Evolutionary conservation across 2,888 invertebrate species (phyloP).

Genomic region (Zootermopsis nevadensis): DNA sequence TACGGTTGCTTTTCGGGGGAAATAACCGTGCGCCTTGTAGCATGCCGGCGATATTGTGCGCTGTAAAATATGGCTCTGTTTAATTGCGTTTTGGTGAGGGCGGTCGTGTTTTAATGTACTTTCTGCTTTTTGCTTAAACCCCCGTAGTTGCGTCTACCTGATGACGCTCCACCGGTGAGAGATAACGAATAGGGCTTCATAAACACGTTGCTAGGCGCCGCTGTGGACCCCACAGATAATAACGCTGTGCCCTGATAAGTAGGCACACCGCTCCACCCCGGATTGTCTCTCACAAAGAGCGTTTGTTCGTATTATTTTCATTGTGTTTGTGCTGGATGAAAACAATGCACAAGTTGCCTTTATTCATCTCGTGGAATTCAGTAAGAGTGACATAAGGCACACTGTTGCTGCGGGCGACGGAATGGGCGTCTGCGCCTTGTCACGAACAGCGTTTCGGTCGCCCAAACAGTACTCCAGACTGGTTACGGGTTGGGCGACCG

Average conservation of each 20-base stretch:
- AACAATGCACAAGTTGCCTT: not conserved
- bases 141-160: not conserved
- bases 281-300: constrained; percentile 2
- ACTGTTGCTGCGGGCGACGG: not conserved
- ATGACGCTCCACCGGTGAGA: not conserved
- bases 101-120: constrained; percentile 2
- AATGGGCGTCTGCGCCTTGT: too few species aligned
- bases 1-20: not conserved
- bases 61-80: constrained; percentile 20
- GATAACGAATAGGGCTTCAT: not conserved
- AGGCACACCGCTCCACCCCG: not conserved
- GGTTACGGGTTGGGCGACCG: too few species aligned
- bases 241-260: not conserved
- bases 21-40: too few species aligned
- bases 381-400: not conserved
- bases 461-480: too few species aligned
- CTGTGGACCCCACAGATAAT: not conserved
- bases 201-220: not conserved
- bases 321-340: not conserved
- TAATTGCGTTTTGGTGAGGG: constrained; percentile 22
- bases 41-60: not conserved
- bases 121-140: not conserved
- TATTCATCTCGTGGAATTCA: not conserved
- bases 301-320: not conserved
- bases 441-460: too few species aligned